Conservation (phyloP, 2,888 invertebrate species). For the Ormyrus labotus region DNA sequence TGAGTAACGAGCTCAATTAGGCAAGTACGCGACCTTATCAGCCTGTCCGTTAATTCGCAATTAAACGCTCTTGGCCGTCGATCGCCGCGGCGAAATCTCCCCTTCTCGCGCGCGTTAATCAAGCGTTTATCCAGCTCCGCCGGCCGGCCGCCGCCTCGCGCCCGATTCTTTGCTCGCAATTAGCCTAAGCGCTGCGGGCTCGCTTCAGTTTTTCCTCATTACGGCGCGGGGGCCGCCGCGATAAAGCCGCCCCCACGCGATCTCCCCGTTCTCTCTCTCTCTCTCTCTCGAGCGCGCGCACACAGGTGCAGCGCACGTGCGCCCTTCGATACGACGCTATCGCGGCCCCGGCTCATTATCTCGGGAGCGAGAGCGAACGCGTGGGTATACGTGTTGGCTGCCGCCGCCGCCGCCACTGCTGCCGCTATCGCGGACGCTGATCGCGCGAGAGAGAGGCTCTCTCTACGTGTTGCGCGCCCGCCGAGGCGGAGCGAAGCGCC, state of each 20-base stretch:
- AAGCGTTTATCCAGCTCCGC: conserved; percentile 32
- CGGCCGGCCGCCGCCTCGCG: neutral
- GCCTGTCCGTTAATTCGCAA: conserved; percentile 56
- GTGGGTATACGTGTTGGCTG: conserved; percentile 36
- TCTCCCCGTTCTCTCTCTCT: neutral
- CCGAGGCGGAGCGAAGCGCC: conserved; percentile 2
- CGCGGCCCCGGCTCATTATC: conserved; percentile 37
- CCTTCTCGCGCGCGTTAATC: conserved; percentile 43
- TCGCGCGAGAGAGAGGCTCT: neutral
- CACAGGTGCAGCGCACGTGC: conserved; percentile 6
- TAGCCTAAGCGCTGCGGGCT: conserved; percentile 1
- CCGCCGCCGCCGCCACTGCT: neutral
- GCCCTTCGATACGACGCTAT: conserved; percentile 2
- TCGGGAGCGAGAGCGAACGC: conserved; percentile 5
- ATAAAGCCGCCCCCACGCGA: conserved; percentile 5
- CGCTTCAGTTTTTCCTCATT: conserved; percentile 44
- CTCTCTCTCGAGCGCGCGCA: neutral
- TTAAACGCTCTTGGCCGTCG: conserved; percentile 42
- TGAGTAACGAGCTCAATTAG: conserved; percentile 41
- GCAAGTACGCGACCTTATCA: conserved; percentile 54
- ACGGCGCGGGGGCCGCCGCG: neutral
- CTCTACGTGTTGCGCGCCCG: neutral
- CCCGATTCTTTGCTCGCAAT: conserved; percentile 35
- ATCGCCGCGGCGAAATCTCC: conserved; percentile 48
- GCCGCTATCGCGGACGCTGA: neutral